phyloP scores from a whole-genome alignment of 2,888 invertebrate genomes.

The Drosophila emarginata region DNA sequence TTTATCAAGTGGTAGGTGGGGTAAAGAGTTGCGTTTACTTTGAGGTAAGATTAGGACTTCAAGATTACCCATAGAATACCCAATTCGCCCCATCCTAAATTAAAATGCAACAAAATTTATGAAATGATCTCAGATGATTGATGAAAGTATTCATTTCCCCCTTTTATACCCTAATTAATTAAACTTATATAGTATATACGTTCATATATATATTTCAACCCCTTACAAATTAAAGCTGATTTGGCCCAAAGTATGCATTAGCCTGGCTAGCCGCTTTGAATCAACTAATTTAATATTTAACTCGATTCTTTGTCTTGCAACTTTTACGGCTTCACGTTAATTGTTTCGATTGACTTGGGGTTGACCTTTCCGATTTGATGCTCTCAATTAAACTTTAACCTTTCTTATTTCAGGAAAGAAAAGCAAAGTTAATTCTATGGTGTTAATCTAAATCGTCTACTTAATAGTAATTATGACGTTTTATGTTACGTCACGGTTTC shows the following conservation, averaged over 20 bases:
- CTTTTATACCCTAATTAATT: constrained; percentile 22
- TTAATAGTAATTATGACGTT: neutral
- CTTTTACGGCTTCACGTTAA: neutral
- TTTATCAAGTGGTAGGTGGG: constrained; percentile 35
- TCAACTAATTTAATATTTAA: neutral
- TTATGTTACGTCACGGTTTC: neutral
- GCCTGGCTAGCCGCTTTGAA: too few species aligned
- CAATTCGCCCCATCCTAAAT: too few species aligned
- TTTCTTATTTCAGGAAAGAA: neutral
- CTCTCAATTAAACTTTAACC: neutral
- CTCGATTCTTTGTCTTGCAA: neutral
- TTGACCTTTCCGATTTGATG: neutral
- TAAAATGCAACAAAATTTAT: neutral
- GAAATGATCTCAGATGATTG: neutral
- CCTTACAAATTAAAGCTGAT: neutral
- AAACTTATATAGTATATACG: constrained; percentile 11
- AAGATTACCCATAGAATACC: constrained; percentile 21
- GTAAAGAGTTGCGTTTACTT: constrained; percentile 27
- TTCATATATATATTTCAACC: neutral
- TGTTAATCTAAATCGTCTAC: neutral
- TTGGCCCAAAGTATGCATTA: too few species aligned
- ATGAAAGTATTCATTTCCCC: neutral
- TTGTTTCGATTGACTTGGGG: neutral
- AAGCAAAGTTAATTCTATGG: neutral
- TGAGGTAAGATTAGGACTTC: constrained; percentile 30